Evolutionary conservation across 37 sponge, comb jelly and placozoan genomes (phyloP).

Genomic region (Chondrilla cf. caribensis): DNA sequence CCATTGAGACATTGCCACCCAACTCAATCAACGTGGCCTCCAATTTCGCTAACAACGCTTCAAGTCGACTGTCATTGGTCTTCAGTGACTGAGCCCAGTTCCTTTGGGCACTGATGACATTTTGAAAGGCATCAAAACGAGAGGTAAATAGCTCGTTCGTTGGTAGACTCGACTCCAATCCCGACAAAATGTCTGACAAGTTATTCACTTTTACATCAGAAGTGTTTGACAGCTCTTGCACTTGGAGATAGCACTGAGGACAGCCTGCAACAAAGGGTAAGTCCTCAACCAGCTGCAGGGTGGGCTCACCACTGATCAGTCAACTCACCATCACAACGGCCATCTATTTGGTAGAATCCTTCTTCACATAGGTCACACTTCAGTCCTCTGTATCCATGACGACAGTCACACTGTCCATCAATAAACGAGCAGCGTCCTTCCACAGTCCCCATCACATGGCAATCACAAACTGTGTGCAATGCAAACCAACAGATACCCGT

Average conservation of each 20-base stretch:
- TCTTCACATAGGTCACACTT: conserved; percentile 6
- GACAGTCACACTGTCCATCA: conserved; percentile 8
- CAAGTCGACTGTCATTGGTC: not conserved
- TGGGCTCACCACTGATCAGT: not conserved
- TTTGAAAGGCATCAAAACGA: not conserved
- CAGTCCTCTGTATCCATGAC: not conserved
- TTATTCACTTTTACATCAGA: not conserved
- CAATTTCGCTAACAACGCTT: not conserved
- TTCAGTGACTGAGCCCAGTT: not conserved
- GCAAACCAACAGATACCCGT: too few species aligned
- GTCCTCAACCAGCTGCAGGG: too few species aligned
- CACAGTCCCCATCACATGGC: not conserved
- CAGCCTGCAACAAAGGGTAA: too few species aligned
- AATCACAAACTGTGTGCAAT: conserved; percentile 1
- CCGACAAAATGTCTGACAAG: not conserved
- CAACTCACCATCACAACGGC: conserved; percentile 29
- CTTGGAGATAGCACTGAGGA: conserved; percentile 4
- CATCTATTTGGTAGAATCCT: not conserved
- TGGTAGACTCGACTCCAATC: not conserved
- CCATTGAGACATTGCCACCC: not conserved
- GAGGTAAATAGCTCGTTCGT: not conserved
- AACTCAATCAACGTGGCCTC: not conserved
- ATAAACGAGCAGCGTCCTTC: not conserved
- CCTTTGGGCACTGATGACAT: not conserved
- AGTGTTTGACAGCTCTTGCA: not conserved